Evolutionary conservation across 2,113 vertebrate genomes (phyloP).

Genomic region (Sinocyclocheilus maitianheensis): DNA sequence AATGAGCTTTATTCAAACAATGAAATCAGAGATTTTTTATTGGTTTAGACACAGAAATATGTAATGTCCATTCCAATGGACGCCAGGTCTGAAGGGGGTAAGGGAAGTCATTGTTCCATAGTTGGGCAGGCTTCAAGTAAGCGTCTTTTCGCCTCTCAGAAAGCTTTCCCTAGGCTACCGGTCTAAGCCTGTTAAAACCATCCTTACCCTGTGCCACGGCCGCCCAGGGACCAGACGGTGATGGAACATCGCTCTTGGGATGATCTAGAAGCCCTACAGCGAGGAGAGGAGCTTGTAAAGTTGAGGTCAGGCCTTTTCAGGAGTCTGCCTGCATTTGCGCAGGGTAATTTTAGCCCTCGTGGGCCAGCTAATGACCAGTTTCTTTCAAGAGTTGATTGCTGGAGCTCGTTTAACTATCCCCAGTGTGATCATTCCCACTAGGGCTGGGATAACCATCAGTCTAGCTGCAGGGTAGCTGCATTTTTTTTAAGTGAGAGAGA

Average conservation of each 20-base stretch:
- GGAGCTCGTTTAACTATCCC: constrained; percentile 43
- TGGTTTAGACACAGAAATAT: too few species aligned
- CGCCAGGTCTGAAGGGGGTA: too few species aligned
- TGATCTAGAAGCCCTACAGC: neutral
- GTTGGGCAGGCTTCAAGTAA: constrained; percentile 1
- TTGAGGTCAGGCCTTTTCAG: constrained; percentile 22
- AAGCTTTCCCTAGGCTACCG: constrained; percentile 14
- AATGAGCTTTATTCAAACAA: too few species aligned
- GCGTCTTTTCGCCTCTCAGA: neutral
- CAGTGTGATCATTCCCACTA: constrained; percentile 32
- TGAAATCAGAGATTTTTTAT: too few species aligned
- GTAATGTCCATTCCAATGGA: too few species aligned
- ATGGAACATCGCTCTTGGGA: neutral
- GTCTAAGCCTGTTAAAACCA: constrained; percentile 34
- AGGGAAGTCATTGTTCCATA: neutral
- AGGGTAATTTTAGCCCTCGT: constrained; percentile 39
- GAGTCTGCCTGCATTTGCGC: neutral
- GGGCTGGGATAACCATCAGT: constrained; percentile 37
- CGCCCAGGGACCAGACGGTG: constrained; percentile 12
- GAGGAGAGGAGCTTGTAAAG: constrained; percentile 36
- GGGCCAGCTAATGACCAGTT: constrained; percentile 44
- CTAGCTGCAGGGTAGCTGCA: constrained; percentile 21
- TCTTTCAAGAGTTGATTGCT: constrained; percentile 43
- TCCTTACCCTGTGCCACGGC: constrained; percentile 14
- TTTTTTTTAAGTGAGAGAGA: constrained; percentile 55